These are phyloP conservation scores for Pseudococcus jackbeardsleyi DNA, from an alignment of 2,888 invertebrate genomes.

Conservation along the genomic window DNA sequence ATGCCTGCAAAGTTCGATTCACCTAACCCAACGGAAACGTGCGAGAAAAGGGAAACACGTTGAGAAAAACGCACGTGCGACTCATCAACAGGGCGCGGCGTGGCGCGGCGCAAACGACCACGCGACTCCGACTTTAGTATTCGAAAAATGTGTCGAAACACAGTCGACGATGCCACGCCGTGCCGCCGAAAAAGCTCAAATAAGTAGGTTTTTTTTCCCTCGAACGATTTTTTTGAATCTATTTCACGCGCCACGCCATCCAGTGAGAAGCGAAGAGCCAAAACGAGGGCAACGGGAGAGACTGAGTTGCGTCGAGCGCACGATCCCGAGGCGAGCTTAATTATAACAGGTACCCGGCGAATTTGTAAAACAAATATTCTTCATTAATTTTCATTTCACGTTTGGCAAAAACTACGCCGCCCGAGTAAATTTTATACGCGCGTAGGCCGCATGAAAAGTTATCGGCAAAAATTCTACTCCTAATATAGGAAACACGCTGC, in stretches of 20 bases:
- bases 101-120: neutral
- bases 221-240: neutral
- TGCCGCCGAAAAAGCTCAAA: neutral
- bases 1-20: neutral
- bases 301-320: neutral
- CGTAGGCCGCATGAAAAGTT: conserved; percentile 14
- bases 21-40: neutral
- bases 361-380: conserved; percentile 32
- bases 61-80: neutral
- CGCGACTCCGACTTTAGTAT: neutral
- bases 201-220: neutral
- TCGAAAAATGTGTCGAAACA: conserved; percentile 18
- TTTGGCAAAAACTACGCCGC: conserved; percentile 18
- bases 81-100: neutral
- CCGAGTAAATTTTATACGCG: neutral
- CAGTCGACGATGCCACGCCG: neutral
- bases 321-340: conserved; percentile 39
- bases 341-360: conserved; percentile 25
- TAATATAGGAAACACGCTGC: neutral
- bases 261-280: neutral
- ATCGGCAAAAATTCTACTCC: neutral
- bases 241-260: neutral
- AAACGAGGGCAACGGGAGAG: neutral
- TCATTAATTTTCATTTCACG: conserved; percentile 48
- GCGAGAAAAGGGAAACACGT: neutral